Evolutionary conservation across 2,888 invertebrate genomes (phyloP), one percentile per base, ranked within the genome.

Genomic region (Microchrysa polita): DNA sequence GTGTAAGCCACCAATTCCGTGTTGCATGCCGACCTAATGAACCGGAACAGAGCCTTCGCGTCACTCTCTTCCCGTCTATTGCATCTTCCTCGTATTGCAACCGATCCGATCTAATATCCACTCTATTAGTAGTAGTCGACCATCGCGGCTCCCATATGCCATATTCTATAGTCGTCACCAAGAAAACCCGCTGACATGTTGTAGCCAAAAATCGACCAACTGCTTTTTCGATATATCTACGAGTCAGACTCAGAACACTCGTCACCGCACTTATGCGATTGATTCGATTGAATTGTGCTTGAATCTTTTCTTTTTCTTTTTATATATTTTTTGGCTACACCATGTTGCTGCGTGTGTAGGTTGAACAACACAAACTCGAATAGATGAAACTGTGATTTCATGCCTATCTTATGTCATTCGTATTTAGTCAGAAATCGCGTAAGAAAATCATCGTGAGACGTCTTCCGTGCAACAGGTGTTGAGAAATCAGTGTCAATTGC

Each of bases 391-490:
- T 22, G 22, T 44, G 65, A 65, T 65, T 65, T 65, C 22, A 65
- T 20, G 18, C 27, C 44, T 23, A 59, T 23, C 22, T 65, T 65
- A 44, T 65, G 65, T 65, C 65, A 65, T 65, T 65, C 34, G 42
- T 55, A 55, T 55, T 65, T 34, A 65, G 59, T 59, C n/a, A n/a
- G 59, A 59, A 23, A 23, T 59, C 59, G 59, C 23, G 5, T 23
- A 44, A 65, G 48, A 42, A 65, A 44, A 65, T 65, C 44, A 20
- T 44, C 42, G 65, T 14, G n/a, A 18, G 48, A 22, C 44, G 48
- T 16, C n/a, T n/a, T 34, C 2, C 18, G 16, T 44, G 20, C 16
- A 22, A 65, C 65, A 65, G 65, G 65, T 65, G 65, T 48, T 65
- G 23, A 20, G 59, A 23, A 59, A 59, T 22, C 12, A 14, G 22